These are phyloP conservation scores for Thunnus maccoyii DNA, from an alignment of 2,113 vertebrate genomes.

Conservation along the genomic window DNA sequence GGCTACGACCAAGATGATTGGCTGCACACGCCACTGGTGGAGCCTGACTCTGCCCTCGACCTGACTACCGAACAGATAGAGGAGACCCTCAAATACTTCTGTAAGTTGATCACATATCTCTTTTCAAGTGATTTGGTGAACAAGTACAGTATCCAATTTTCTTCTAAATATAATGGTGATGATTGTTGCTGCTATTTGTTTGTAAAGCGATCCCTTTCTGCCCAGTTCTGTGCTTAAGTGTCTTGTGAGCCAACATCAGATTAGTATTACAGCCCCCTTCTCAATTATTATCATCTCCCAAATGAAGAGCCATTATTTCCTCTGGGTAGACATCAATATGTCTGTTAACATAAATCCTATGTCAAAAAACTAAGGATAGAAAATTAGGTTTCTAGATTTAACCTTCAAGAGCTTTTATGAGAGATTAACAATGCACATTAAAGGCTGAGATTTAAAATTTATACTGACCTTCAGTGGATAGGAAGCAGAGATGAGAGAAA, in stretches of 20 bases:
- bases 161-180: too few species aligned
- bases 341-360: not conserved
- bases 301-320: too few species aligned
- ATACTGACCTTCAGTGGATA: slow-evolving; percentile 14
- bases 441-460: not conserved
- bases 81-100: slow-evolving; percentile 98
- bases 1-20: slow-evolving; percentile 99
- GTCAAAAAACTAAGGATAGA: not conserved
- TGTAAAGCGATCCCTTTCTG: too few species aligned
- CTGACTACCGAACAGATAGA: slow-evolving; percentile 97
- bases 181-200: too few species aligned
- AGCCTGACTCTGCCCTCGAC: slow-evolving; percentile 90
- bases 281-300: too few species aligned
- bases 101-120: slow-evolving; percentile 85
- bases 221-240: too few species aligned
- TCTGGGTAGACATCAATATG: too few species aligned
- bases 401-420: not conserved
- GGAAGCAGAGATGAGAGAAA: not conserved
- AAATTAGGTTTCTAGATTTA: not conserved
- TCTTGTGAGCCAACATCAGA: too few species aligned
- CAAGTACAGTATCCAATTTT: too few species aligned
- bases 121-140: not conserved
- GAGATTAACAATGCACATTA: not conserved
- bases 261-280: too few species aligned
- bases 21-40: slow-evolving; percentile 96